Percentiles rank a stretch among this genome's conserved stretches.
phyloP scores from a whole-genome alignment of 1,140 invertebrate species.

The Andrena cerasifolii region DNA sequence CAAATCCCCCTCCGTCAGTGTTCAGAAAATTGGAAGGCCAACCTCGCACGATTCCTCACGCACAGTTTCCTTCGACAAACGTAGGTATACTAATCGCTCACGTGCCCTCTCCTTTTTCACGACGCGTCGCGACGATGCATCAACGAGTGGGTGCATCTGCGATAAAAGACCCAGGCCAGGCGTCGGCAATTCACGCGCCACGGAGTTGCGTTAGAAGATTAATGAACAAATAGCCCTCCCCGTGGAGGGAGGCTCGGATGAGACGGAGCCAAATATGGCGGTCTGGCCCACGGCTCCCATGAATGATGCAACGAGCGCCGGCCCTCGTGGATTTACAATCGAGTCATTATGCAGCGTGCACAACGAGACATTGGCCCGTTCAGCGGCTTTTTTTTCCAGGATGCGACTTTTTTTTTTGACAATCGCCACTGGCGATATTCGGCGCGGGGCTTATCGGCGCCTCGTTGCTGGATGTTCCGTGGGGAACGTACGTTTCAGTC shows the following conservation, averaged over 20 bases:
- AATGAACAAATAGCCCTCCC: conserved; percentile 75
- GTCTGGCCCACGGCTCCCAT: conserved; percentile 69
- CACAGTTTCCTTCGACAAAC: too few species aligned
- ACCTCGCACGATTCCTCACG: too few species aligned
- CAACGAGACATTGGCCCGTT: conserved; percentile 64
- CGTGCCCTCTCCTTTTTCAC: not conserved
- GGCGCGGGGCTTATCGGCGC: not conserved
- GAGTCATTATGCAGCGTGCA: conserved; percentile 71
- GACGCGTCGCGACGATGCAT: not conserved
- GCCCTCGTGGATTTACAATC: conserved; percentile 74
- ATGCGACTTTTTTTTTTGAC: conserved; percentile 6
- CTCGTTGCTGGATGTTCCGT: not conserved
- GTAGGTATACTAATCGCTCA: not conserved
- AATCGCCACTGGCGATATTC: not conserved
- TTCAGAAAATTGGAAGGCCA: too few species aligned
- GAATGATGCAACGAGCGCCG: conserved; percentile 71
- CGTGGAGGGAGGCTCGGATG: conserved; percentile 60
- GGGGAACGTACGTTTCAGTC: not conserved
- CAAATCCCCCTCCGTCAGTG: too few species aligned
- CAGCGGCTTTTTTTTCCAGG: not conserved
- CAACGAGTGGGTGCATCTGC: conserved; percentile 11
- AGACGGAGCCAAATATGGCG: conserved; percentile 66
- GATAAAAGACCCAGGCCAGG: conserved; percentile 41
- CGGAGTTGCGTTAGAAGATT: conserved; percentile 75
- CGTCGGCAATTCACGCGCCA: conserved; percentile 60